A percentile compares a stretch with the other conserved stretches of the same genome.
These are phyloP conservation scores for Enteromius treurensis DNA, from an alignment of 2,797 vertebrate species.

Conservation along the genomic window DNA sequence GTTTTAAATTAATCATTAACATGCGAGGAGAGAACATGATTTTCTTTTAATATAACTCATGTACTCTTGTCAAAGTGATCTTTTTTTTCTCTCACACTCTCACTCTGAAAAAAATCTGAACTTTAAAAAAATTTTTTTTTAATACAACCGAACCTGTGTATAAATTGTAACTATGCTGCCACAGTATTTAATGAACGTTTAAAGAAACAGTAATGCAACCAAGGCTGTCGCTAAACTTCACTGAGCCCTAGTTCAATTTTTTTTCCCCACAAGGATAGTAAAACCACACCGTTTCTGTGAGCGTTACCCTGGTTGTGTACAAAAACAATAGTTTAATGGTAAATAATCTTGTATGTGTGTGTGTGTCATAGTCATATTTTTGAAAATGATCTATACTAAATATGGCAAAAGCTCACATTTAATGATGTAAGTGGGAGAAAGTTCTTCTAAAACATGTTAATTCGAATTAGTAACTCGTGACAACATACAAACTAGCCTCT, in stretches of 20 bases:
- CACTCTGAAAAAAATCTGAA: background rate
- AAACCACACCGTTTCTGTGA: slow-evolving; percentile 2
- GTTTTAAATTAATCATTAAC: slow-evolving; percentile 48
- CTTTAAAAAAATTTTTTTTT: background rate
- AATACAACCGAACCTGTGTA: background rate
- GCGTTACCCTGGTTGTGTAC: background rate
- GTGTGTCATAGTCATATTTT: background rate
- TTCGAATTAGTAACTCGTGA: slow-evolving; percentile 18
- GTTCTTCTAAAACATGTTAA: background rate
- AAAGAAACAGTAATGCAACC: background rate
- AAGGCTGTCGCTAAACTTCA: background rate
- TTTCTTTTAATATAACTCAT: slow-evolving; percentile 31
- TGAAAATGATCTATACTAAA: background rate
- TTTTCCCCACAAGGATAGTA: background rate
- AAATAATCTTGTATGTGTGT: background rate
- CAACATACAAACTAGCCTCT: slow-evolving; percentile 26
- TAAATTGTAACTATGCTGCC: background rate
- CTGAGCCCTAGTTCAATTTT: background rate
- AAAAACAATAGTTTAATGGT: background rate
- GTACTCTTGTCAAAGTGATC: slow-evolving; percentile 1
- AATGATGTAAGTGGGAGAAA: background rate
- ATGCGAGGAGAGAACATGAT: slow-evolving; percentile 37
- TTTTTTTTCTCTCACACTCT: slow-evolving; percentile 16
- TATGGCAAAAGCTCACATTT: background rate
- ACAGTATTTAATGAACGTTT: background rate